Percentiles rank a stretch among this genome's conserved stretches.
Evolutionary conservation across 92 coral and sea anemone species (phyloP).

Genomic region (Nematostella vectensis): DNA sequence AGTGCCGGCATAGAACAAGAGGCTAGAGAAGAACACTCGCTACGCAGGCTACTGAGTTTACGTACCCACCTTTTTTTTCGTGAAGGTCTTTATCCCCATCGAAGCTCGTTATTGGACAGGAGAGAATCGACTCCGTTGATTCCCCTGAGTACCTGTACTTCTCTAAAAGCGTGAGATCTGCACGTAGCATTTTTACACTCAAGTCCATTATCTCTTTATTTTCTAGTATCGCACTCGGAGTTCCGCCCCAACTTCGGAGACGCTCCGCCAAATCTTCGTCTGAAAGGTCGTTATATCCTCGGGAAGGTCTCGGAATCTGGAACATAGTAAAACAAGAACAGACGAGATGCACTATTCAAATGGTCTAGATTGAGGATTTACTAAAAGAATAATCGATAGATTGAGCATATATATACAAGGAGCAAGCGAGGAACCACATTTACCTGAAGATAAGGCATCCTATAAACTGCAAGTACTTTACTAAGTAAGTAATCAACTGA

Average conservation of each 20-base stretch:
- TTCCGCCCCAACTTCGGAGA: conserved; percentile 60
- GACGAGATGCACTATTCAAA: too few relatives aligned
- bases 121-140: conserved; percentile 10
- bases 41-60: too few relatives aligned
- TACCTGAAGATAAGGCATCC: too few relatives aligned
- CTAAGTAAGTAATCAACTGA: too few relatives aligned
- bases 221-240: conserved; percentile 48
- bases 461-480: too few relatives aligned
- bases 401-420: too few relatives aligned
- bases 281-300: conserved; percentile 3
- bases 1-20: too few relatives aligned
- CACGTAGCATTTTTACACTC: conserved; percentile 45
- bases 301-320: conserved; percentile 20
- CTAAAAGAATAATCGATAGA: too few relatives aligned
- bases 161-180: conserved; percentile 53
- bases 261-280: conserved; percentile 57
- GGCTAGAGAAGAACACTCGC: too few relatives aligned
- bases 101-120: conserved; percentile 63
- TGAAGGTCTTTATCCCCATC: conserved; percentile 58
- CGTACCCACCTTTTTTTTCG: conserved; percentile 48
- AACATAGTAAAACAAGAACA: too few relatives aligned
- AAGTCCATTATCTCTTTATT: conserved; percentile 60
- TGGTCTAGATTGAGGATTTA: too few relatives aligned
- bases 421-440: too few relatives aligned
- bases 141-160: conserved; percentile 50